Base-by-base conservation (phyloP, 1,140 invertebrate genomes). In the Leptonema lineaticorne region DNA sequence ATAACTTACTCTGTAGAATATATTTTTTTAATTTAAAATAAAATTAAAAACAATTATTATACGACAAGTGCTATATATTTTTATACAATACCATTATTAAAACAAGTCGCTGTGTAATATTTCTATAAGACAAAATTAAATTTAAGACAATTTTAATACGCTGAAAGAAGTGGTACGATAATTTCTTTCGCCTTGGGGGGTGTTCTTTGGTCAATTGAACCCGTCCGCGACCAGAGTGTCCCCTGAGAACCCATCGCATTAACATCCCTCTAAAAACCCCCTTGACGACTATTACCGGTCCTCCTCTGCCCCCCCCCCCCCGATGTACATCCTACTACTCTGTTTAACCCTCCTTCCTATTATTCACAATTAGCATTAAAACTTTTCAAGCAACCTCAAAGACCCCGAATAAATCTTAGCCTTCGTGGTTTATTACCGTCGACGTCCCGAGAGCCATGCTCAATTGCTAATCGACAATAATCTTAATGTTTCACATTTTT, bases 341-440 rank as follows among this genome's bases (percentile, higher is more conserved):
- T 14, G 4, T 11, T 16, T 41, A 14, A 53, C 22, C 46, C 20
- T 3, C 16, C 16, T 20, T 48, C n/a, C 59, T 28, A 63, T 63
- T 63, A 63, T 63, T 63, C 59, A 63, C 59, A 63, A 63, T 63
- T 63, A 63, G 59, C 59, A 63, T 63, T 63, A 63, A 63, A 63
- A 63, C 26, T 63, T 63, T 63, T 63, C 59, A 46, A 26, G 4
- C 41, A 46, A 63, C 59, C 59, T 46, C 33, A 63, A 33, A 46
- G 59, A 33, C 33, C 24, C 59, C 11, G 24, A 46, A 45, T 45
- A 63, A 63, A 45, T 46, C 41, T 63, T 37, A 18, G 41, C 11
- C 46, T 27, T 33, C 14, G 8, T 1, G 26, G 28, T 24, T 24
- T 28, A 22, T 33, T 22, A 59, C 14, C 3, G 4, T 16, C n/a